Conservation (phyloP, 1,140 invertebrate species). For the Drosophila azteca region DNA sequence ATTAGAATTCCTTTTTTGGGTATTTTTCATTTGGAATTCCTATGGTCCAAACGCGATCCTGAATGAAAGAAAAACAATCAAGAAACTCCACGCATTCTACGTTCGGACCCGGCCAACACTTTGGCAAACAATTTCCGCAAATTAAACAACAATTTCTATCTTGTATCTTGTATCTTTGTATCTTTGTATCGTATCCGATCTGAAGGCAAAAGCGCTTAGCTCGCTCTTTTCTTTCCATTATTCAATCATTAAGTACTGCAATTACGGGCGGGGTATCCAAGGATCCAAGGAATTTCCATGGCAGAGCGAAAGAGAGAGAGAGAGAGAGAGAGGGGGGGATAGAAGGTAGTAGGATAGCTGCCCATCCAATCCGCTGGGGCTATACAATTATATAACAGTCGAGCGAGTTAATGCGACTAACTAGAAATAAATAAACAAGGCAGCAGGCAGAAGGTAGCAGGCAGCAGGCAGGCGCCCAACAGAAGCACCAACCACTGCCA, state of each 20-base stretch:
- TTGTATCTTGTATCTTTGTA: slow-evolving; percentile 49
- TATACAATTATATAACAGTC: slow-evolving; percentile 75
- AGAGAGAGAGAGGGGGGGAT: background rate
- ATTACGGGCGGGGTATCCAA: slow-evolving; percentile 50
- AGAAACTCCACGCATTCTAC: background rate
- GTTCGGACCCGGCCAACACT: slow-evolving; percentile 37
- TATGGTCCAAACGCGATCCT: no score
- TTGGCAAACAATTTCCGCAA: slow-evolving; percentile 74
- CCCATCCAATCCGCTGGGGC: slow-evolving; percentile 44
- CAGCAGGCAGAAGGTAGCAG: slow-evolving; percentile 23
- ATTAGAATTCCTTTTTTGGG: background rate
- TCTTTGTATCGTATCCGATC: no score
- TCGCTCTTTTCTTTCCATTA: slow-evolving; percentile 39
- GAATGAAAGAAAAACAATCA: no score
- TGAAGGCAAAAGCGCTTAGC: slow-evolving; percentile 57
- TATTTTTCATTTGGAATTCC: background rate
- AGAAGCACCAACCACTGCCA: slow-evolving; percentile 9
- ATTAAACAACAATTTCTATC: slow-evolving; percentile 78
- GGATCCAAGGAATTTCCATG: slow-evolving; percentile 51
- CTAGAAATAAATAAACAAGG: slow-evolving; percentile 81
- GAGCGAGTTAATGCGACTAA: slow-evolving; percentile 69
- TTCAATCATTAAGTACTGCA: slow-evolving; percentile 73
- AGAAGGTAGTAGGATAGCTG: background rate
- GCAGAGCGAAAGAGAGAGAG: background rate
- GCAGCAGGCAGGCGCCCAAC: slow-evolving; percentile 34